phyloP scores from a whole-genome alignment of 2,888 invertebrate genomes.

The Drosophila infuscata region DNA sequence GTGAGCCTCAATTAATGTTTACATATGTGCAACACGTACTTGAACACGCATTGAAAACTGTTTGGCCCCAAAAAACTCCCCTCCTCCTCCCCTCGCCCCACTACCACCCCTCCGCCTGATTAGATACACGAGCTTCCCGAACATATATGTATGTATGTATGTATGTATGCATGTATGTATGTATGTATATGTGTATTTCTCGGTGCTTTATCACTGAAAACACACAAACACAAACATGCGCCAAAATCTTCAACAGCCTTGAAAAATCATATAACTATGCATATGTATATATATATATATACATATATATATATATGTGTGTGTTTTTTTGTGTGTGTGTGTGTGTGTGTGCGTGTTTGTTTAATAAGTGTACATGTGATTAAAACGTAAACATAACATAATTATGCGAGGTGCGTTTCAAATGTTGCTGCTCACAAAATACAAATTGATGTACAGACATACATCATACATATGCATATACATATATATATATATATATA shows the following conservation, averaged over 20 bases:
- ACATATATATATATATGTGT: slow-evolving; percentile 6
- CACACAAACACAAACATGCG: slow-evolving; percentile 43
- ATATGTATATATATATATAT: slow-evolving; percentile 9
- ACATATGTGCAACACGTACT: slow-evolving; percentile 66
- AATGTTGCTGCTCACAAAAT: neutral
- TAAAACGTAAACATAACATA: slow-evolving; percentile 56
- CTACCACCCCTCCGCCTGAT: slow-evolving; percentile 11
- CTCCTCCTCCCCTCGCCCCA: fast-evolving
- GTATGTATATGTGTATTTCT: neutral
- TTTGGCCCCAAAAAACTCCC: slow-evolving; percentile 24
- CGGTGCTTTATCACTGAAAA: slow-evolving; percentile 31
- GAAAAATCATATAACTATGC: slow-evolving; percentile 43
- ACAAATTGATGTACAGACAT: neutral
- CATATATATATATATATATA: neutral
- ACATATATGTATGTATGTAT: neutral
- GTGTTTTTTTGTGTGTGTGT: slow-evolving; percentile 6
- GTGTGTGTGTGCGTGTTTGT: slow-evolving; percentile 8
- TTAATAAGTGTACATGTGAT: slow-evolving; percentile 27
- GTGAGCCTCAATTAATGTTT: slow-evolving; percentile 46
- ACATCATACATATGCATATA: neutral
- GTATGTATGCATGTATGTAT: neutral
- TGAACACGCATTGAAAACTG: slow-evolving; percentile 47
- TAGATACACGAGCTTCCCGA: slow-evolving; percentile 63
- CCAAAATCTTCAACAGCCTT: slow-evolving; percentile 60
- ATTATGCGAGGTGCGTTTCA: slow-evolving; percentile 46